Percentiles rank a stretch among this genome's conserved stretches.
These are phyloP conservation scores for Meliscaeva auricollis DNA, from an alignment of 2,888 invertebrate species.

Conservation along the genomic window DNA sequence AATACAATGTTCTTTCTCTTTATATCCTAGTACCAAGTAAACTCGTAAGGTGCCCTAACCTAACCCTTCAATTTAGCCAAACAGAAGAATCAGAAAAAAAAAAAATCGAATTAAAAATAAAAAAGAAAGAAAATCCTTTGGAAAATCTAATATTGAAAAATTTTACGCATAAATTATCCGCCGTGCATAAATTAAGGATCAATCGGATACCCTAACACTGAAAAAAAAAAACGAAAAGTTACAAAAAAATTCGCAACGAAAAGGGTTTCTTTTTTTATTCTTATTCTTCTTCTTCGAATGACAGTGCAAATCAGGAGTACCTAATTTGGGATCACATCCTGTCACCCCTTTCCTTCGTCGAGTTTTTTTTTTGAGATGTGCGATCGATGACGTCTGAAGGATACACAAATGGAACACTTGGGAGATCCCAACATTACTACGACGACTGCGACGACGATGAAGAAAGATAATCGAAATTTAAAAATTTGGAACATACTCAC, in stretches of 20 bases:
- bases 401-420: constrained; percentile 65
- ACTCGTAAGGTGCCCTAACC: constrained; percentile 39
- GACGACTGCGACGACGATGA: neutral
- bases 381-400: constrained; percentile 76
- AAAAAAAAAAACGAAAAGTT: neutral
- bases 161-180: constrained; percentile 75
- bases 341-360: constrained; percentile 66
- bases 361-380: constrained; percentile 54
- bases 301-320: constrained; percentile 69
- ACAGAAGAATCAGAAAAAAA: constrained; percentile 25
- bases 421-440: constrained; percentile 31
- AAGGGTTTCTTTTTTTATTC: constrained; percentile 41
- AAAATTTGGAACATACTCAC: constrained; percentile 15
- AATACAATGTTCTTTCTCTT: constrained; percentile 4
- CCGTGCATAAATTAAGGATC: constrained; percentile 84
- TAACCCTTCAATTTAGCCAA: constrained; percentile 50
- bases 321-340: constrained; percentile 73
- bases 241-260: constrained; percentile 51
- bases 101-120: constrained; percentile 68
- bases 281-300: constrained; percentile 59
- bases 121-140: constrained; percentile 72
- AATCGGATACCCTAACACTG: constrained; percentile 77
- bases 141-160: constrained; percentile 73
- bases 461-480: constrained; percentile 65
- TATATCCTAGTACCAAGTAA: neutral